phyloP scores from a whole-genome alignment of 2,888 invertebrate species.

The Chalcosyrphus nemorum region DNA sequence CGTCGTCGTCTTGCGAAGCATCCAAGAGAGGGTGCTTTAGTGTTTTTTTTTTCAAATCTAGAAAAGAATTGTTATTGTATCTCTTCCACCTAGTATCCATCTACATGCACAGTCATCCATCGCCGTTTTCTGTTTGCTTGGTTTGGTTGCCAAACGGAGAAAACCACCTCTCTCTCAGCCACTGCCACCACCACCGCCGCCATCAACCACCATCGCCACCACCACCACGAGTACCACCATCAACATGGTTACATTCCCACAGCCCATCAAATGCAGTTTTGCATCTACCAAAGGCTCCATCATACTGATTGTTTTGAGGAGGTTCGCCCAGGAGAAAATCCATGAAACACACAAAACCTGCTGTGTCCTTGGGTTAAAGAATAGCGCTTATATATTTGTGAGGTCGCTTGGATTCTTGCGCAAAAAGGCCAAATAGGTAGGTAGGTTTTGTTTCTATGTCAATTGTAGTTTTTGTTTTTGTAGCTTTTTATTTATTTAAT shows the following conservation, averaged over 20 bases:
- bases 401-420: conserved; percentile 67
- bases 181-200: conserved; percentile 12
- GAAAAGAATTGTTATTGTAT: conserved; percentile 62
- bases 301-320: conserved; percentile 66
- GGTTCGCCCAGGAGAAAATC: conserved; percentile 63
- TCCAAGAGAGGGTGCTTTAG: conserved; percentile 27
- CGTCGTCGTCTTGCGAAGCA: conserved; percentile 64
- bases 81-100: conserved; percentile 17
- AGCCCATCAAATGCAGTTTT: conserved; percentile 61
- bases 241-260: conserved; percentile 56
- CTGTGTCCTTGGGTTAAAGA: conserved; percentile 68
- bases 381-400: conserved; percentile 70
- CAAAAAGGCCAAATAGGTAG: conserved; percentile 70
- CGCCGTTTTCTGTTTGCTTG: conserved; percentile 31
- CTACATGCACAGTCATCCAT: not conserved
- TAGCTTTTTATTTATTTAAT: conserved; percentile 56
- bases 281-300: conserved; percentile 64
- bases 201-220: conserved; percentile 4
- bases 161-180: conserved; percentile 46
- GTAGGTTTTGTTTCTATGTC: conserved; percentile 66
- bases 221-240: too few relatives aligned
- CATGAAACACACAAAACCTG: conserved; percentile 15
- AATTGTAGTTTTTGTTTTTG: conserved; percentile 27
- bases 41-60: conserved; percentile 27
- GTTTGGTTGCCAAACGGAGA: conserved; percentile 64